A percentile compares a stretch with the other conserved stretches of the same genome.
phyloP scores from a whole-genome alignment of 2,888 invertebrate species.

The Agriopis aurantiaria region DNA sequence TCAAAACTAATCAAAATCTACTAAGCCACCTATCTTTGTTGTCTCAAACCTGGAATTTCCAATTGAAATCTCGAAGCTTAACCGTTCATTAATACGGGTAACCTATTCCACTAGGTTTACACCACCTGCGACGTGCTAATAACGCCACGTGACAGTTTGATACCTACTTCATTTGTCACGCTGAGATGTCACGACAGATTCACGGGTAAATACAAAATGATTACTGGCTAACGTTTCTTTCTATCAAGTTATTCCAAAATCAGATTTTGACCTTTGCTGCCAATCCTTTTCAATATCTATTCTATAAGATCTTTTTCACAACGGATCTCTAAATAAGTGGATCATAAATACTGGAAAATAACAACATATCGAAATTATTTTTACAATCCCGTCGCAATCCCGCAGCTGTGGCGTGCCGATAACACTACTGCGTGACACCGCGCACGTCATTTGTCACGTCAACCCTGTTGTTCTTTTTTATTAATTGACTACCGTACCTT shows the following conservation, averaged over 20 bases:
- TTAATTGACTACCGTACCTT: conserved; percentile 26
- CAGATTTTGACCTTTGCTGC: too few species aligned
- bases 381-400: conserved; percentile 18
- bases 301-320: not conserved
- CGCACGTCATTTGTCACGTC: conserved; percentile 43
- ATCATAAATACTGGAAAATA: not conserved
- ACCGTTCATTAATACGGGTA: conserved; percentile 13
- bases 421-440: conserved; percentile 38
- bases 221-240: too few species aligned
- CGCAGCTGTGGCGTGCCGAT: conserved; percentile 45
- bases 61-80: conserved; percentile 16
- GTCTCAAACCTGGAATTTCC: conserved; percentile 17
- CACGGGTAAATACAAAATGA: not conserved
- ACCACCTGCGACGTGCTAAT: conserved; percentile 17
- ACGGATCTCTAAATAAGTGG: not conserved
- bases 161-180: conserved; percentile 22
- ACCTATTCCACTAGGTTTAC: conserved; percentile 2
- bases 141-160: conserved; percentile 15
- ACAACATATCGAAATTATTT: conserved; percentile 12
- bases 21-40: conserved; percentile 16
- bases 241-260: too few species aligned
- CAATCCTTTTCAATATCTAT: not conserved
- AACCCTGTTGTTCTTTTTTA: conserved; percentile 28
- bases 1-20: conserved; percentile 5
- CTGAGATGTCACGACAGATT: conserved; percentile 4